Evolutionary conservation across 2,113 vertebrate species (phyloP), one percentile per base, ranked within the genome.

Genomic region (Muscicapa adusta): DNA sequence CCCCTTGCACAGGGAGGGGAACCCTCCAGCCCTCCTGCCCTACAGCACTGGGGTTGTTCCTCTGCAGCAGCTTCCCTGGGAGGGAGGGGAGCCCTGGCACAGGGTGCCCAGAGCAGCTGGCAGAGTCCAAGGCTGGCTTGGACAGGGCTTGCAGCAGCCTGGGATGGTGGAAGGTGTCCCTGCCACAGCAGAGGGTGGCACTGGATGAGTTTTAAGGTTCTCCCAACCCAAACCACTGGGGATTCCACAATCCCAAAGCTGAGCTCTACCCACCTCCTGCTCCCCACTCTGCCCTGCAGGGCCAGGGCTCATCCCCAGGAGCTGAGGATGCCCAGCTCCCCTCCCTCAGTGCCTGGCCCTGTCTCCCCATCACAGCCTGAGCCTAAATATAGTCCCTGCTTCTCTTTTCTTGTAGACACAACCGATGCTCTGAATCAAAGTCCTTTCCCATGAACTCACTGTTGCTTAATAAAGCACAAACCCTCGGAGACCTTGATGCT

Each of bases 391-490:
- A 96, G 86, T 31, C 61, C 28, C 61, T 2, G 15, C 23, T 78
- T 87, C 89, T 83, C 76, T 90, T 85, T 62, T 68, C 94, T 85
- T 85, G 84, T 22, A 87, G 81, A 91, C 85, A 75, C 57, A 93
- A 78, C 66, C n/a, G 1, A 81, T 45, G 94, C 91, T 79, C 62
- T 26, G 87, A 89, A 95, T 91, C 57, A 89, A 92, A 96, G 93
- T 85, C 93, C 89, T 92, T 94, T 78, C 95, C 94, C 93, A 81
- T 92, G 92, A 95, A 97, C 95, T 94, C 96, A 93, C 80, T 92
- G 94, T 24, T 92, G 93, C 95, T 94, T 95, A 95, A 95, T 93
- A 97, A 95, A 96, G 95, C 94, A 67, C 89, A 85, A 91, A 65
- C 84, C 95, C 93, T 91, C 17, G 0, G 86, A 96, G 93, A 94